Conservation (phyloP, 2,113 vertebrate genomes). For the Chroicocephalus ridibundus region DNA sequence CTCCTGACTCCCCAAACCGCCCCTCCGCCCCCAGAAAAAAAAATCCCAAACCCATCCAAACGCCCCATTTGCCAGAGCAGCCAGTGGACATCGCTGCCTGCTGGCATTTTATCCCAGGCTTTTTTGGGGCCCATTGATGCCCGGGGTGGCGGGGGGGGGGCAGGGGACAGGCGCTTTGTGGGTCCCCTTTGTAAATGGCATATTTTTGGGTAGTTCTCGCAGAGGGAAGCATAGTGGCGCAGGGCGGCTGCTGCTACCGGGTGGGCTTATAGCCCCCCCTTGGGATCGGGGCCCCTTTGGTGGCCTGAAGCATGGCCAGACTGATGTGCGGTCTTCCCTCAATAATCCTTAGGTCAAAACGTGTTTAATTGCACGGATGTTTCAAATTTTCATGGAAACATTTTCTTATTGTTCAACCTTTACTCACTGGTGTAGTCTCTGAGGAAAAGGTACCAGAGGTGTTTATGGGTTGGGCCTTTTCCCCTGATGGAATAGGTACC, state of each 20-base stretch:
- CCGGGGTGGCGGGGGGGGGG: accelerated
- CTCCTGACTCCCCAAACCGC: neutral
- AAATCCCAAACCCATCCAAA: neutral
- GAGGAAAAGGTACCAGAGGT: neutral
- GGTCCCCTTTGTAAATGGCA: neutral
- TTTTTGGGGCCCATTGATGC: neutral
- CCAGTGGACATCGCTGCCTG: neutral
- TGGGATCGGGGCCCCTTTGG: neutral
- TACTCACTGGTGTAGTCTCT: neutral
- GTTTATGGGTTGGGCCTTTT: neutral
- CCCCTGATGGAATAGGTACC: neutral
- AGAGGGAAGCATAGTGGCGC: neutral
- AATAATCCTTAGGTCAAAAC: neutral
- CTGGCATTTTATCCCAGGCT: neutral
- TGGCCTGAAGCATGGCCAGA: neutral
- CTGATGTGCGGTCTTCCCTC: neutral
- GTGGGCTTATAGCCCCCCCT: neutral
- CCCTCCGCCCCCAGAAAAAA: no score
- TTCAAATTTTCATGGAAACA: neutral
- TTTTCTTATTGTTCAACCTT: neutral
- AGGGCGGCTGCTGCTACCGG: neutral
- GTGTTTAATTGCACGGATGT: neutral
- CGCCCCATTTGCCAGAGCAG: neutral
- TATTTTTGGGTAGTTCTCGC: neutral
- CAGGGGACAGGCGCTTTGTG: neutral